phyloP scores from a whole-genome alignment of 2,888 invertebrate genomes.

The Tillus elongatus region DNA sequence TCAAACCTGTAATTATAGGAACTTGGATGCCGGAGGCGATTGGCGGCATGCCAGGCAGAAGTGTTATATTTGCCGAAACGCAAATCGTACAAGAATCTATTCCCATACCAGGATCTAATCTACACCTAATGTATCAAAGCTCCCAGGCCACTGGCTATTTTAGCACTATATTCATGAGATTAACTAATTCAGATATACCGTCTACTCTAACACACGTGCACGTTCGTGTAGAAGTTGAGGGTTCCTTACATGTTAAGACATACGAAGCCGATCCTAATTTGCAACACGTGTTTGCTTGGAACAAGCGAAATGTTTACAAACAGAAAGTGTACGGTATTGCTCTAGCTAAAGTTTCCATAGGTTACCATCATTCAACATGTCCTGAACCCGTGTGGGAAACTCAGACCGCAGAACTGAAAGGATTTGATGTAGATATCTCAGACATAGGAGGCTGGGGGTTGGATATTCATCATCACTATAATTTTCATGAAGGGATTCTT shows the following conservation, averaged over 20 bases:
- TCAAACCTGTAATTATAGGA: slow-evolving; percentile 78
- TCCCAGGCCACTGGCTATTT: slow-evolving; percentile 90
- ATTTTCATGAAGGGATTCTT: slow-evolving; percentile 94
- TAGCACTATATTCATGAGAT: slow-evolving; percentile 83
- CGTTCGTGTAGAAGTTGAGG: slow-evolving; percentile 83
- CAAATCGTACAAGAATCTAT: slow-evolving; percentile 97
- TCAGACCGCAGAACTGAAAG: slow-evolving; percentile 86
- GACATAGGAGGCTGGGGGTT: slow-evolving; percentile 97
- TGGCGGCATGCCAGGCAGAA: slow-evolving; percentile 70
- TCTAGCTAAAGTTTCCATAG: slow-evolving; percentile 80
- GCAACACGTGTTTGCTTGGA: slow-evolving; percentile 96
- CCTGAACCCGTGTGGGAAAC: slow-evolving; percentile 87
- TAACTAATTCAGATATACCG: slow-evolving; percentile 74
- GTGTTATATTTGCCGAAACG: slow-evolving; percentile 83
- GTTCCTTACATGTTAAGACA: slow-evolving; percentile 80
- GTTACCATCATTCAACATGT: slow-evolving; percentile 89
- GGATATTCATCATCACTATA: slow-evolving; percentile 96
- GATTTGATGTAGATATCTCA: slow-evolving; percentile 93
- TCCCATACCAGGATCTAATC: slow-evolving; percentile 84
- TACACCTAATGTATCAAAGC: slow-evolving; percentile 91
- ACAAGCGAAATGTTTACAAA: slow-evolving; percentile 93
- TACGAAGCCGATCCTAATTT: slow-evolving; percentile 95
- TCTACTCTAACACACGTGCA: slow-evolving; percentile 78
- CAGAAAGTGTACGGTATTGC: slow-evolving; percentile 89
- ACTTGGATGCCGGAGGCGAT: slow-evolving; percentile 87